Conservation (phyloP, 23 tunicate species). For the Corella eumyota region DNA sequence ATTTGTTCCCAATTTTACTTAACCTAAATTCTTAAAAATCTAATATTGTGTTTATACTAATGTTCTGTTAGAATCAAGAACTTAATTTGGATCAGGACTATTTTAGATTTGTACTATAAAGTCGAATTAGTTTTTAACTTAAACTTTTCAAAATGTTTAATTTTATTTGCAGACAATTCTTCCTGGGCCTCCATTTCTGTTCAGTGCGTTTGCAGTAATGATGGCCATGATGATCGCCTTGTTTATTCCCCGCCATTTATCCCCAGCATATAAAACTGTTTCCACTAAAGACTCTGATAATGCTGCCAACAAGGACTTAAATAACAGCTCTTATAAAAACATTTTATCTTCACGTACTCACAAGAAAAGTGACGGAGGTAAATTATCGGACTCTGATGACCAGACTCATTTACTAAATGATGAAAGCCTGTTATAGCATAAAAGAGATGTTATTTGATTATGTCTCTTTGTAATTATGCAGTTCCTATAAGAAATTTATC, state of each 20-base stretch:
- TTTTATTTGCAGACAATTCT: conserved; percentile 37
- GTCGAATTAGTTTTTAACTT: too few species aligned
- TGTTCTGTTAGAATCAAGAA: too few species aligned
- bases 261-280: conserved; percentile 6
- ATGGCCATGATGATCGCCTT: conserved; percentile 74
- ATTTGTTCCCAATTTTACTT: too few species aligned
- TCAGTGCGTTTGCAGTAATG: conserved; percentile 67
- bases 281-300: conserved; percentile 23
- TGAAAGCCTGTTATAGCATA: too few species aligned
- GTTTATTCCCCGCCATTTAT: conserved; percentile 47
- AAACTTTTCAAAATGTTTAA: too few species aligned
- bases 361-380: conserved; percentile 13
- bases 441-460: neutral
- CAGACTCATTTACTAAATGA: conserved; percentile 14
- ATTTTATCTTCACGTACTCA: conserved; percentile 5
- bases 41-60: too few species aligned
- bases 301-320: neutral
- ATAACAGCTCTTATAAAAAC: neutral
- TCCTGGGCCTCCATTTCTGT: conserved; percentile 97
- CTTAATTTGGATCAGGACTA: too few species aligned
- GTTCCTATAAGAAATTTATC: too few species aligned
- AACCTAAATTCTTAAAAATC: too few species aligned
- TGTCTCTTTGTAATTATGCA: neutral
- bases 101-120: too few species aligned
- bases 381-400: conserved; percentile 63